Conservation (phyloP, 2,888 invertebrate species). For the Arenicola marina region DNA sequence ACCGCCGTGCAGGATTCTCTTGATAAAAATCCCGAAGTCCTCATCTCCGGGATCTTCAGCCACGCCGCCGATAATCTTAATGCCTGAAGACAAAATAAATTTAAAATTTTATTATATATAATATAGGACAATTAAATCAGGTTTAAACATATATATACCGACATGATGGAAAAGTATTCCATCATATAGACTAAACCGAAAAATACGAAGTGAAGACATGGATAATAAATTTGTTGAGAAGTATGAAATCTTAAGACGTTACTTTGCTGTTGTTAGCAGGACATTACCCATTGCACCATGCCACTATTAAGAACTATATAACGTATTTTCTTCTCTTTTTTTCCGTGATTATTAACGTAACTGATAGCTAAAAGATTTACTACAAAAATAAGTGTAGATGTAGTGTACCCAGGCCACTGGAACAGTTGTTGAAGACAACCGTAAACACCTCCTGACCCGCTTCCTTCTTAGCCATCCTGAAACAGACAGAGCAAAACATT, state of each 20-base stretch:
- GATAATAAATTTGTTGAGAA: too few species aligned
- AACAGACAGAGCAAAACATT: background rate
- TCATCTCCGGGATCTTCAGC: constrained; percentile 41
- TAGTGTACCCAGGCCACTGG: background rate
- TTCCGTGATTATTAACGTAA: too few species aligned
- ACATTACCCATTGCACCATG: too few species aligned
- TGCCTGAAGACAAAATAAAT: constrained; percentile 35
- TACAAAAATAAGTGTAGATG: background rate
- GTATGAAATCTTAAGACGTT: too few species aligned
- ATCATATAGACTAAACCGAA: too few species aligned
- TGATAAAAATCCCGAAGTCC: constrained; percentile 48
- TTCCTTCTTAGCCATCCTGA: background rate
- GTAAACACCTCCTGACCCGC: background rate
- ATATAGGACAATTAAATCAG: background rate
- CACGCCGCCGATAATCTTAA: constrained; percentile 56
- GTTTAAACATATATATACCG: too few species aligned
- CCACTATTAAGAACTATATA: too few species aligned
- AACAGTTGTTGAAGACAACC: background rate
- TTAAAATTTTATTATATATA: background rate
- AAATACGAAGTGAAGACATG: too few species aligned
- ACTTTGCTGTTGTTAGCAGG: too few species aligned
- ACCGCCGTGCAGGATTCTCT: constrained; percentile 46
- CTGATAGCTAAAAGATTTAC: background rate
- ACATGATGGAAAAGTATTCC: background rate
- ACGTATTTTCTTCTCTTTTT: too few species aligned